Conservation (phyloP, 2,888 invertebrate species). For the Torymus auratus region DNA sequence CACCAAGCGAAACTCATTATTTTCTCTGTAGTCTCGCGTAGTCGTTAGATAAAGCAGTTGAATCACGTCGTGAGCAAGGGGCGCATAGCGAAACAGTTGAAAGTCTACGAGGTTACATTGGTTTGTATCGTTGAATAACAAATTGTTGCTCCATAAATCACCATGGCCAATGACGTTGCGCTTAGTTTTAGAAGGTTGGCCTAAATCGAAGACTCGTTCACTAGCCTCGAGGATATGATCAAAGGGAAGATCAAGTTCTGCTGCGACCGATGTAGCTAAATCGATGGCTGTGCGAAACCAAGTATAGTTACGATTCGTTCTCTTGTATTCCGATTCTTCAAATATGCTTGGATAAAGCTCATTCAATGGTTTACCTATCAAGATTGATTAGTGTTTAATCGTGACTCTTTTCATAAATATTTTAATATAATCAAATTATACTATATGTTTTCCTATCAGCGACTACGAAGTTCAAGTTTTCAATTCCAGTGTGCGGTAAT, state of each 20-base stretch:
- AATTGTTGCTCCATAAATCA: slow-evolving; percentile 52
- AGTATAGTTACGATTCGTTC: slow-evolving; percentile 55
- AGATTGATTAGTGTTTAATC: no score
- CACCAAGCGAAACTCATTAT: slow-evolving; percentile 15
- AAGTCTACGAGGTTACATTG: slow-evolving; percentile 44
- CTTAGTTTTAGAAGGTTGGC: slow-evolving; percentile 71
- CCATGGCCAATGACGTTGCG: slow-evolving; percentile 65
- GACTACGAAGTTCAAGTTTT: no score
- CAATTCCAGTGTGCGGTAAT: no score
- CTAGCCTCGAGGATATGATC: slow-evolving; percentile 59
- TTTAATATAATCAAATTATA: no score
- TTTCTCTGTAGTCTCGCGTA: slow-evolving; percentile 22
- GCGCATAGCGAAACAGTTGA: slow-evolving; percentile 48
- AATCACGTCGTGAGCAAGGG: slow-evolving; percentile 48
- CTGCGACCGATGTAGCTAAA: slow-evolving; percentile 63
- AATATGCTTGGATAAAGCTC: slow-evolving; percentile 65
- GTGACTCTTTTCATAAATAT: no score
- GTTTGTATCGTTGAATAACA: slow-evolving; percentile 30
- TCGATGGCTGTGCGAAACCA: slow-evolving; percentile 64
- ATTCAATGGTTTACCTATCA: slow-evolving; percentile 59
- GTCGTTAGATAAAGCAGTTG: slow-evolving; percentile 46
- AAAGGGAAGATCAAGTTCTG: slow-evolving; percentile 53
- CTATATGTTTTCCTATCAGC: no score
- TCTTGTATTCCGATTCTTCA: slow-evolving; percentile 63
- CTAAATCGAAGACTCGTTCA: slow-evolving; percentile 59